Evolutionary conservation across 2,797 vertebrate species (phyloP).

Genomic region (Ctenopoma multispine): DNA sequence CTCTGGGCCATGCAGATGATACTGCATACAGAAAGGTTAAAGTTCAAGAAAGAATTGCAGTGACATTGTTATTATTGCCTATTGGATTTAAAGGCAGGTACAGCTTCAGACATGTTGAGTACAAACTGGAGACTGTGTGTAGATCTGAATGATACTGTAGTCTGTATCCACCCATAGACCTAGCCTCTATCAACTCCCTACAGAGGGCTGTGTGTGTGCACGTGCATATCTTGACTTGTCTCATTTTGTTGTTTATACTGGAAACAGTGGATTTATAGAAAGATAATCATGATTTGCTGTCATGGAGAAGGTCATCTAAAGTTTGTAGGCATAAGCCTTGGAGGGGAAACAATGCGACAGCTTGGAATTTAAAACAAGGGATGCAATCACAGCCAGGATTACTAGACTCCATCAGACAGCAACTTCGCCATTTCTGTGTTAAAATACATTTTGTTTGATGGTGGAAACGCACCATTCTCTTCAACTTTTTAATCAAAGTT

Average conservation of each 20-base stretch:
- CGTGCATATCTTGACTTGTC: constrained; percentile 42
- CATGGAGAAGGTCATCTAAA: constrained; percentile 63
- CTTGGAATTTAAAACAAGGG: constrained; percentile 61
- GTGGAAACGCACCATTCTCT: constrained; percentile 13
- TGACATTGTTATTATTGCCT: constrained; percentile 23
- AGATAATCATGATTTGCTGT: constrained; percentile 51
- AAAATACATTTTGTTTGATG: constrained; percentile 38
- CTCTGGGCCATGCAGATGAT: constrained; percentile 23
- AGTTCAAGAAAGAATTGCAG: constrained; percentile 3
- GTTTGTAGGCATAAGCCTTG: constrained; percentile 56
- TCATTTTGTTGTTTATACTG: constrained; percentile 67
- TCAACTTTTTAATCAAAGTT: background rate
- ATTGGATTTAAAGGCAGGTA: constrained; percentile 41
- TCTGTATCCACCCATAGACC: constrained; percentile 23
- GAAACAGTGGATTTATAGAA: constrained; percentile 64
- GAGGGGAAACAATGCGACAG: constrained; percentile 59
- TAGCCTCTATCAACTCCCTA: constrained; percentile 31
- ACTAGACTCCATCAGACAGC: constrained; percentile 52
- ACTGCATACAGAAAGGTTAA: constrained; percentile 24
- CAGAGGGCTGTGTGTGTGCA: constrained; percentile 14
- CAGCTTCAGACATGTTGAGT: constrained; percentile 58
- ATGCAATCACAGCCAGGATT: constrained; percentile 45
- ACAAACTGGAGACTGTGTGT: constrained; percentile 43
- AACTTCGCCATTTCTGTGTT: constrained; percentile 42
- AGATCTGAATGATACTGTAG: constrained; percentile 48